A percentile compares a stretch with the other conserved stretches of the same genome.
Conservation (phyloP, 2,113 vertebrate species). For the Paracanthobrama guichenoti region DNA sequence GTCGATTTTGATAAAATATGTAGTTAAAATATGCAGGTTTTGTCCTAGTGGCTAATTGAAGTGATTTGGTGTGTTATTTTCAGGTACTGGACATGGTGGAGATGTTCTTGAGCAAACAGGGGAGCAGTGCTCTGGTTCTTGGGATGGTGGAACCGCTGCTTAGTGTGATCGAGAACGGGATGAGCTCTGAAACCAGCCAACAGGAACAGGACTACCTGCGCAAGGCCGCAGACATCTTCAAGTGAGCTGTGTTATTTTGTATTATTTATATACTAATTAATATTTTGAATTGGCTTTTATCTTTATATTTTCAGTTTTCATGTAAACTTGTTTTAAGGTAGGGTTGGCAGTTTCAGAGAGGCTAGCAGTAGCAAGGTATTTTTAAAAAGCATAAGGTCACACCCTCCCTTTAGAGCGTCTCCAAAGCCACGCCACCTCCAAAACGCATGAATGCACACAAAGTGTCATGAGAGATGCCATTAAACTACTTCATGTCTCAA, state of each 20-base stretch:
- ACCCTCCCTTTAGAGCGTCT: too few relatives aligned
- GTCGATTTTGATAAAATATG: background rate
- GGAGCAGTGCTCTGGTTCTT: constrained; percentile 83
- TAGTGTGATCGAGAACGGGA: constrained; percentile 81
- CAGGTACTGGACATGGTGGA: constrained; percentile 93
- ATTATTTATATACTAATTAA: background rate
- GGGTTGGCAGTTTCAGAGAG: too few relatives aligned
- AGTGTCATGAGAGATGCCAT: too few relatives aligned
- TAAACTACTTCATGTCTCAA: too few relatives aligned
- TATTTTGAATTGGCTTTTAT: background rate
- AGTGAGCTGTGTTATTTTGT: constrained; percentile 62
- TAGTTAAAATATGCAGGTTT: background rate
- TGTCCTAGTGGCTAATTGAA: background rate
- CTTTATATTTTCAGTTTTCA: background rate
- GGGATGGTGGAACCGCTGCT: constrained; percentile 87
- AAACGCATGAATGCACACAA: too few relatives aligned
- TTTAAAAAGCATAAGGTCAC: too few relatives aligned
- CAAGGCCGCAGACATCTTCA: constrained; percentile 90
- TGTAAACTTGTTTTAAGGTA: background rate
- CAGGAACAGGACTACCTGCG: constrained; percentile 92
- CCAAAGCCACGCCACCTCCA: too few relatives aligned
- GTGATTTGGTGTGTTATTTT: background rate
- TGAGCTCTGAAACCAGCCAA: constrained; percentile 80
- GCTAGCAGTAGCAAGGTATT: too few relatives aligned
- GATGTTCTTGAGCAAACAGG: constrained; percentile 83